These are phyloP conservation scores for Drosophila peninsularis DNA, from an alignment of 2,888 invertebrate species.

Conservation along the genomic window DNA sequence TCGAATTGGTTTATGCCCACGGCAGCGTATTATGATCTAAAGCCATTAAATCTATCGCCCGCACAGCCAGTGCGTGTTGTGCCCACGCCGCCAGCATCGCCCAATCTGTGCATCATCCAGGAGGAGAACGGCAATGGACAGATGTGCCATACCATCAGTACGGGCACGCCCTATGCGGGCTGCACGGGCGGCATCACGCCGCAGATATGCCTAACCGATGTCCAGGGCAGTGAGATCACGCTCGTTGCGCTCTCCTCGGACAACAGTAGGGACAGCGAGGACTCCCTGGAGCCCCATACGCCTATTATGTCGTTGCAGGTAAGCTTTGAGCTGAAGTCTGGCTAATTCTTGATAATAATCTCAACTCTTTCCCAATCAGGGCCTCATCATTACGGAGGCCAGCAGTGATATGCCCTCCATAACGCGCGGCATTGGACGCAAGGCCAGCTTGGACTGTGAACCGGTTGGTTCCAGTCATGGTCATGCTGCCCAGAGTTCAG, in stretches of 20 bases:
- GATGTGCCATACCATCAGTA: slow-evolving; percentile 82
- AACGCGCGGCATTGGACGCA: slow-evolving; percentile 90
- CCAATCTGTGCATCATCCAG: slow-evolving; percentile 90
- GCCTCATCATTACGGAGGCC: slow-evolving; percentile 78
- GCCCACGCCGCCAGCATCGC: slow-evolving; percentile 84
- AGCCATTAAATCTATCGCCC: slow-evolving; percentile 84
- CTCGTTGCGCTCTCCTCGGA: slow-evolving; percentile 90
- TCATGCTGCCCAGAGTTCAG: neutral
- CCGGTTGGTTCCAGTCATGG: slow-evolving; percentile 41
- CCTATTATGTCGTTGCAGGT: slow-evolving; percentile 83
- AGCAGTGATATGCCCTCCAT: slow-evolving; percentile 91
- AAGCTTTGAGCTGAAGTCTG: slow-evolving; percentile 1
- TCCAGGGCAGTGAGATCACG: slow-evolving; percentile 93
- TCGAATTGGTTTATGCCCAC: slow-evolving; percentile 82
- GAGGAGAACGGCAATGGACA: slow-evolving; percentile 87
- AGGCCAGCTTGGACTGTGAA: slow-evolving; percentile 88
- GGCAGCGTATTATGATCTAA: slow-evolving; percentile 82
- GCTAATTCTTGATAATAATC: neutral
- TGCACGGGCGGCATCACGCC: slow-evolving; percentile 85
- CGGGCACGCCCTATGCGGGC: slow-evolving; percentile 80
- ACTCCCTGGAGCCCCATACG: slow-evolving; percentile 87
- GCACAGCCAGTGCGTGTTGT: slow-evolving; percentile 84
- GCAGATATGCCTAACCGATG: slow-evolving; percentile 96
- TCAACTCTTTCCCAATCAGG: slow-evolving; percentile 37
- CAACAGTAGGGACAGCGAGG: slow-evolving; percentile 89